Base-by-base conservation (phyloP, 2,888 invertebrate species). In the Drosophila monieri region DNA sequence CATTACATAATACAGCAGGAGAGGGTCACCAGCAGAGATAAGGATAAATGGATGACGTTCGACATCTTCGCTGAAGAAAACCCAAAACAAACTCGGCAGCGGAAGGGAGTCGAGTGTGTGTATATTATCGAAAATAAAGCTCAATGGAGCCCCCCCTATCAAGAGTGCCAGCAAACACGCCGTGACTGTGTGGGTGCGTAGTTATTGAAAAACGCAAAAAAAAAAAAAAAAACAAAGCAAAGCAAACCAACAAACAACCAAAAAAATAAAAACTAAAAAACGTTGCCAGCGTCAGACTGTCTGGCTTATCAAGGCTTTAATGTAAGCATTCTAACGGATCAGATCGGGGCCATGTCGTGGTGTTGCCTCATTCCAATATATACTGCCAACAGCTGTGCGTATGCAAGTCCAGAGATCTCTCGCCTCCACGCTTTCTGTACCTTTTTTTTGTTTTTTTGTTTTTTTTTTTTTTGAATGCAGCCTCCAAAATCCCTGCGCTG, bases 231-330 rank as follows among this genome's bases (percentile, higher is more conserved):
- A n/a, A n/a, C n/a, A n/a, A n/a, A 44, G 10, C 59, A 44, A 21
- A 25, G 30, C 44, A 44, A 44, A 25, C 21, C 44, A 44, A 30
- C 21, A 49, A 35, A 46, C 41, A 25, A 10, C 44, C 21, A 46
- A 14, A n/a, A 15, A 25, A 60, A 51, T 52, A 59, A 10, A 44
- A 30, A 46, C 23, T 21, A 18, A 25, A 60, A 51, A 55, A 59
- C 15, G 9, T 18, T 30, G 56, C 46, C 47, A 70, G 70, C 69
- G 74, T 76, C 73, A 66, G 73, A 48, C 62, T 80, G 84, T 80
- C 80, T 80, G 77, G 71, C 80, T 85, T 85, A 83, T 81, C 84
- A 78, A 74, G 72, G 77, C 66, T 71, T 58, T 10, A 21, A 35
- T 41, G 12, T n/a, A 35, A 21, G 21, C 47, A 47, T 30, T 32